Base-by-base conservation (phyloP, 2,797 vertebrate species). In the Denticeps clupeoides region DNA sequence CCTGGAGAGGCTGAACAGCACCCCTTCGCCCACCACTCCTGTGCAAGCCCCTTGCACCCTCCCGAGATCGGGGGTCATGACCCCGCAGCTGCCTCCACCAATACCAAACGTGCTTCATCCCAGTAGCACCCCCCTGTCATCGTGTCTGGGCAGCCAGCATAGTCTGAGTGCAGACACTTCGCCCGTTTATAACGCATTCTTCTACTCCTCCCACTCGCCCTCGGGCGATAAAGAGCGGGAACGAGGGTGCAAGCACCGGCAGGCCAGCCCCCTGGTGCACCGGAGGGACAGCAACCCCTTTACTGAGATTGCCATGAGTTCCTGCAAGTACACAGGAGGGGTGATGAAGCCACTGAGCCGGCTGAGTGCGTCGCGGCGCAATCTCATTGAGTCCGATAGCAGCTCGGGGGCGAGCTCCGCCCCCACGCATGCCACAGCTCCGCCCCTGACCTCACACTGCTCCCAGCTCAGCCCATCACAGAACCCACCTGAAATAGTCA, bases 301-400 rank as follows among this genome's bases (percentile, higher is more conserved):
- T 82, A 97, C 93, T 0, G 93, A 97, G 77, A 97, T 97, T 54
- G 93, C 93, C 81, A 94, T 97, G 91, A 97, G 93, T 74, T 95
- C 91, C 45, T 97, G 93, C 78, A 96, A 96, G 78, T 97, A 97
- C 85, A 95, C 86, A 3, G 93, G 93, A 0, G 93, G 91, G 10
- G 92, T 93, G 67, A 95, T 97, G 89, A 97, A 97, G 58, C 93
- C 93, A 11, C 86, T 97, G 29, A 96, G 91, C 70, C 88, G 92
- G 22, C 91, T 97, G 61, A 96, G 92, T 63, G 89, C 93, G 63
- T 97, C 93, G 41, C 83, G 91, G 7, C 77, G 93, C 65, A 97
- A 97, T 80, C 92, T 97, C 62, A 90, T 97, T 0, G 88, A 88
- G 56, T 85, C 84, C 1, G 89, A 93, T 76, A 86, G 80, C 62